A percentile compares a stretch with the other conserved stretches of the same genome.
Conservation (phyloP, 2,888 invertebrate genomes). For the Chesias legatella region DNA sequence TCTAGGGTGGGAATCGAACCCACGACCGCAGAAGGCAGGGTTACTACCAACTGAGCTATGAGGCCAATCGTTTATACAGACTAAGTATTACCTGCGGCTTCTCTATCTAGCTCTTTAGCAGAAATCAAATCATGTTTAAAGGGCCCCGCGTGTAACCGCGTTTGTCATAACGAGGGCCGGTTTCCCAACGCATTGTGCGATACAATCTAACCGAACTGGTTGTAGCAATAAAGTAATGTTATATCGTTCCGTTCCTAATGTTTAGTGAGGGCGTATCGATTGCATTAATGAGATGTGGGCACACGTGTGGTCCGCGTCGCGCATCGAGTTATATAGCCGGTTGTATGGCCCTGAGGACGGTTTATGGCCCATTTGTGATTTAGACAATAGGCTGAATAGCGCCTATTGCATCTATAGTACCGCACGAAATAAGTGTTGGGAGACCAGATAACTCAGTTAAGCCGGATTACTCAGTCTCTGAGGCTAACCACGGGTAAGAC, state of each 20-base stretch:
- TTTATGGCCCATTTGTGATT: slow-evolving; percentile 63
- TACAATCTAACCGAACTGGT: slow-evolving; percentile 47
- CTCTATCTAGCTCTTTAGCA: no score
- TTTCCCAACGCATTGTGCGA: slow-evolving; percentile 36
- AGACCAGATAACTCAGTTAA: no score
- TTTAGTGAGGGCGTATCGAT: slow-evolving; percentile 70
- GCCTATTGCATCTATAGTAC: background rate
- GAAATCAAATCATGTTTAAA: no score
- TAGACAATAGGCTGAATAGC: slow-evolving; percentile 56
- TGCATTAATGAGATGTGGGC: slow-evolving; percentile 78
- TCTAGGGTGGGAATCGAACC: no score
- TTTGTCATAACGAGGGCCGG: slow-evolving; percentile 15
- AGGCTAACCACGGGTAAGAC: no score
- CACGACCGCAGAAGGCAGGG: no score
- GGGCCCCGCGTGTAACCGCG: no score
- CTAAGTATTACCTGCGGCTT: no score
- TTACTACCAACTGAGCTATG: no score
- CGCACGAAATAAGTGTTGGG: no score
- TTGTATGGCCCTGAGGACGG: slow-evolving; percentile 52
- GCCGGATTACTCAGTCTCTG: no score
- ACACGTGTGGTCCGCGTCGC: slow-evolving; percentile 70
- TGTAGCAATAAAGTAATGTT: slow-evolving; percentile 57
- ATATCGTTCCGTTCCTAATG: slow-evolving; percentile 52
- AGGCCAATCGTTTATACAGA: no score
- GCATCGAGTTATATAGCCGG: slow-evolving; percentile 61